These are phyloP conservation scores for Acyrthosiphon pisum DNA, from an alignment of 1,140 invertebrate species.

Conservation along the genomic window DNA sequence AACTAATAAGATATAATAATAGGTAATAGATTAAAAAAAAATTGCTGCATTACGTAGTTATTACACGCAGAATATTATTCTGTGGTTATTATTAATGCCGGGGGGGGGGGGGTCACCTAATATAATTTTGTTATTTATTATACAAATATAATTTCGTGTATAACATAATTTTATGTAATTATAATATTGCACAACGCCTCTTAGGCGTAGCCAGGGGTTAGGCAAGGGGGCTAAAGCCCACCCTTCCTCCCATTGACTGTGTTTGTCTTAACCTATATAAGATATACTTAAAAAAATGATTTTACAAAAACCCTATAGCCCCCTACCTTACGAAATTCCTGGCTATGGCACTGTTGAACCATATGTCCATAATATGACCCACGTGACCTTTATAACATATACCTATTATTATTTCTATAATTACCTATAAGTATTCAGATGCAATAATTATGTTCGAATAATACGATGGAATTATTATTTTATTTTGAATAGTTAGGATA, in stretches of 20 bases:
- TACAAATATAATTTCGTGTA: neutral
- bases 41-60: neutral
- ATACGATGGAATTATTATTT: neutral
- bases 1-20: neutral
- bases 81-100: no score
- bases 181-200: neutral
- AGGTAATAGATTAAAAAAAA: neutral
- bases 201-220: no score
- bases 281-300: no score
- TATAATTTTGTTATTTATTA: neutral
- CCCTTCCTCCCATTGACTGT: no score
- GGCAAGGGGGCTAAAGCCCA: no score
- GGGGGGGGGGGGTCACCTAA: neutral
- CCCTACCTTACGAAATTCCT: no score
- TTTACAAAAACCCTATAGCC: no score
- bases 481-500: neutral
- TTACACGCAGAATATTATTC: neutral
- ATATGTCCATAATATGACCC: neutral
- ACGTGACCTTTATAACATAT: neutral
- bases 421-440: neutral
- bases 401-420: neutral
- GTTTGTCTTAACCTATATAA: no score
- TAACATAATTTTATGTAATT: neutral
- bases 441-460: neutral
- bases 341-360: no score